Evolutionary conservation across 2,113 vertebrate genomes (phyloP).

Genomic region (Petrocephalus zakoni): DNA sequence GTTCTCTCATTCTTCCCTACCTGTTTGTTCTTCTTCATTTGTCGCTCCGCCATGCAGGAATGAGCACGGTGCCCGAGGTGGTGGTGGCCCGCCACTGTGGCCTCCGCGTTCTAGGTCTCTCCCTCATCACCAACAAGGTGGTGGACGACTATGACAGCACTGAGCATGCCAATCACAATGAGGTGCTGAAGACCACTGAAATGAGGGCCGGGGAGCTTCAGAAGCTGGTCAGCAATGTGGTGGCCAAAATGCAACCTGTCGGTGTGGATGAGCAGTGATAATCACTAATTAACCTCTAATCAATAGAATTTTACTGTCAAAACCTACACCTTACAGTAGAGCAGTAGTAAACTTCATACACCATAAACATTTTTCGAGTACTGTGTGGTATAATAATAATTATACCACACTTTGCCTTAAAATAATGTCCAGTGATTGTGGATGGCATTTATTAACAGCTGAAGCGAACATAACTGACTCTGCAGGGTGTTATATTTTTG

Average conservation of each 20-base stretch:
- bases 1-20: not conserved
- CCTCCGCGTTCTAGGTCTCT: slow-evolving; percentile 63
- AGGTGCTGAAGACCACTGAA: slow-evolving; percentile 52
- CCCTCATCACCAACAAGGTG: slow-evolving; percentile 67
- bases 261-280: not conserved
- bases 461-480: not conserved
- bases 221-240: slow-evolving; percentile 47
- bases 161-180: slow-evolving; percentile 51
- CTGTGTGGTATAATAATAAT: no score
- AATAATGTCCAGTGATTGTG: not conserved
- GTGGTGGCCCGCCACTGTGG: slow-evolving; percentile 66
- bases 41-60: slow-evolving; percentile 45
- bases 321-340: not conserved
- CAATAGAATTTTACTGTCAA: not conserved
- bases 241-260: slow-evolving; percentile 39
- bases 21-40: not conserved
- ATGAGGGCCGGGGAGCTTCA: slow-evolving; percentile 48
- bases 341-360: not conserved
- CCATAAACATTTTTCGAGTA: not conserved
- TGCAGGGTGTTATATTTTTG: not conserved
- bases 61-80: slow-evolving; percentile 71
- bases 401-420: not conserved
- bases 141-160: slow-evolving; percentile 56
- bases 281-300: not conserved
- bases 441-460: not conserved